Evolutionary conservation across 2,888 invertebrate species (phyloP), one percentile per base, ranked within the genome.

Genomic region (Ochropacha duplaris): DNA sequence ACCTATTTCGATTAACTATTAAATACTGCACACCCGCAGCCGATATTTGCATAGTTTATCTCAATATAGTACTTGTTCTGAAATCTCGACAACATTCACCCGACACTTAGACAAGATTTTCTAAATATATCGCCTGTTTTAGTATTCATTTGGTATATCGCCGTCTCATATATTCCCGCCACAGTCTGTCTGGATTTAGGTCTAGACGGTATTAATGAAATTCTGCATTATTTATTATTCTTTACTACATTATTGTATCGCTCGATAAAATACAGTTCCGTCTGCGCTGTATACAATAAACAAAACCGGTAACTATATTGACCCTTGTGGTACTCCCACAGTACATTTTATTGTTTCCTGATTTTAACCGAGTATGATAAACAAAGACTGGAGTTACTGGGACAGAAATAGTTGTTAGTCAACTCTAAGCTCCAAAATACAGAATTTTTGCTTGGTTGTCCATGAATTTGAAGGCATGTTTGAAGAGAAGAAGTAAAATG

Each of bases 131-230:
- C 44, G 44, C 44, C 44, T 19, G 44, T 44, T 44, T 19, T 44
- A 44, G 44, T 44, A 44, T 44, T 44, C 16, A 44, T 44, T 44
- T 44, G 28, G 64, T 63, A 66, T 64, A 64, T 55, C 62, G 55
- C 57, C 31, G 12, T 69, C 60, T 54, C 55, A 55, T 63, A 49
- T 58, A 57, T 65, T 61, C 66, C 65, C 69, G 65, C 8, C 71
- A 60, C 64, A 59, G 65, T 60, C 60, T 64, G 79, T 74, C 81
- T 81, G 72, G 66, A 67, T 69, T 67, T 66, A 61, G 66, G 81
- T 80, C 79, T 79, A 78, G 80, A 81, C 79, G 67, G 26, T 68
- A 65, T 69, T 66, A 68, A 73, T 64, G 65, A 50, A 56, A 12
- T 12, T 59, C 54, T 59, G 55, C 61, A 26, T 62, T 59, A 58